These are phyloP conservation scores for Craterocephalus amniculus DNA, from an alignment of 2,797 vertebrate genomes.

Conservation along the genomic window DNA sequence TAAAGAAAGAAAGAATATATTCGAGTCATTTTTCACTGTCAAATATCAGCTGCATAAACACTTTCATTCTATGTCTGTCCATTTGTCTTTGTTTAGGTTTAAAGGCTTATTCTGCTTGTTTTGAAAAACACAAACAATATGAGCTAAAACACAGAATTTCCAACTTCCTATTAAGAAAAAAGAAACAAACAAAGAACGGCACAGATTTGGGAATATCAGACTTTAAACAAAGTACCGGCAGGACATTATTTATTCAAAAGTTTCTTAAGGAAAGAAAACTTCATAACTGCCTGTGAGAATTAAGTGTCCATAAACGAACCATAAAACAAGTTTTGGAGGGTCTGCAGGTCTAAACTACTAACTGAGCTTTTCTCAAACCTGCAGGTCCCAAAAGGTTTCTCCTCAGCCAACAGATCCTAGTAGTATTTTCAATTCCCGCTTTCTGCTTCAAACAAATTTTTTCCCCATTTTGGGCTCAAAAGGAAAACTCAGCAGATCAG, in stretches of 20 bases:
- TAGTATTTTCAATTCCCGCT: background rate
- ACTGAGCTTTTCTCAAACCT: background rate
- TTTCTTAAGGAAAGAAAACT: background rate
- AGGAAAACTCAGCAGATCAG: constrained; percentile 24
- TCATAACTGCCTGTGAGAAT: no score
- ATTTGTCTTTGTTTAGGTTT: background rate
- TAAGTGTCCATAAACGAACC: no score
- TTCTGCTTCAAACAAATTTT: background rate
- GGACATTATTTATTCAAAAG: background rate
- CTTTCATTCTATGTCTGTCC: background rate
- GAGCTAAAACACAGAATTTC: no score
- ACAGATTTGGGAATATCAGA: no score
- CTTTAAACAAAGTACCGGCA: background rate
- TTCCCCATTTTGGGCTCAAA: background rate
- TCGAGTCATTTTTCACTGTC: background rate
- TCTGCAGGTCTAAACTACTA: background rate
- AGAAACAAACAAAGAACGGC: no score
- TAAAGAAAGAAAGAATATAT: background rate
- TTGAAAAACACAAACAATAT: background rate
- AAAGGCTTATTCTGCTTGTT: background rate
- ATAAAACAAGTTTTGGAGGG: background rate
- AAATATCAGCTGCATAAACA: background rate
- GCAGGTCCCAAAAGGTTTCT: background rate
- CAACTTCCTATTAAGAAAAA: no score
- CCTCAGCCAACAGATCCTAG: background rate